Conservation (phyloP, 2,888 invertebrate genomes). For the Cordylochernes scorpioides region DNA sequence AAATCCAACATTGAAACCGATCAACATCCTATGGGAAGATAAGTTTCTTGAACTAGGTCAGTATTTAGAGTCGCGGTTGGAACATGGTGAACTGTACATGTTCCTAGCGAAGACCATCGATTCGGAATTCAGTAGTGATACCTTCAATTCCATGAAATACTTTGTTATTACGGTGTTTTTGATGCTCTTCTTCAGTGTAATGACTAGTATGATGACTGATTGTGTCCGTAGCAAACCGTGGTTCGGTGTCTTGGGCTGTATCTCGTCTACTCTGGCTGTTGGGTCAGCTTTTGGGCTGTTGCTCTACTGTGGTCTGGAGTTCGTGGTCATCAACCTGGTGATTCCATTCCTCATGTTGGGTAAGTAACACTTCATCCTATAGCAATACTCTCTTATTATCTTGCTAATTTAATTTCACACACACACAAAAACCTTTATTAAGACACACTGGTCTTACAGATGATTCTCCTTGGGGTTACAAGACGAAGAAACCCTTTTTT, state of each 20-base stretch:
- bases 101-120: constrained; percentile 71
- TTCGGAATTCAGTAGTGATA: constrained; percentile 71
- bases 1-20: too few species aligned
- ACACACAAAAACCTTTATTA: too few species aligned
- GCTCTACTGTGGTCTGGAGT: constrained; percentile 64
- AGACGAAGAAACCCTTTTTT: too few species aligned
- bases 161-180: constrained; percentile 46
- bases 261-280: constrained; percentile 74
- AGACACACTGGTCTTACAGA: too few species aligned
- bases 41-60: too few species aligned
- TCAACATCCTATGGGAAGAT: too few species aligned
- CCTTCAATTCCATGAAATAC: constrained; percentile 33
- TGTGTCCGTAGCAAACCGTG: constrained; percentile 76
- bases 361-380: too few species aligned
- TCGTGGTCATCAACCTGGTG: constrained; percentile 76
- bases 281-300: constrained; percentile 66
- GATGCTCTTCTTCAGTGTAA: constrained; percentile 47
- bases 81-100: constrained; percentile 50
- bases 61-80: too few species aligned
- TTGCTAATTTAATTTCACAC: too few species aligned
- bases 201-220: constrained; percentile 80
- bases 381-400: too few species aligned
- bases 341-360: constrained; percentile 87
- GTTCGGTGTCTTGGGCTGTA: constrained; percentile 65
- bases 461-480: too few species aligned